Evolutionary conservation across 30 jellyfish, hydroid and myxozoan species (phyloP), one percentile per base, ranked within the genome.

Genomic region (Catostylus mosaicus): DNA sequence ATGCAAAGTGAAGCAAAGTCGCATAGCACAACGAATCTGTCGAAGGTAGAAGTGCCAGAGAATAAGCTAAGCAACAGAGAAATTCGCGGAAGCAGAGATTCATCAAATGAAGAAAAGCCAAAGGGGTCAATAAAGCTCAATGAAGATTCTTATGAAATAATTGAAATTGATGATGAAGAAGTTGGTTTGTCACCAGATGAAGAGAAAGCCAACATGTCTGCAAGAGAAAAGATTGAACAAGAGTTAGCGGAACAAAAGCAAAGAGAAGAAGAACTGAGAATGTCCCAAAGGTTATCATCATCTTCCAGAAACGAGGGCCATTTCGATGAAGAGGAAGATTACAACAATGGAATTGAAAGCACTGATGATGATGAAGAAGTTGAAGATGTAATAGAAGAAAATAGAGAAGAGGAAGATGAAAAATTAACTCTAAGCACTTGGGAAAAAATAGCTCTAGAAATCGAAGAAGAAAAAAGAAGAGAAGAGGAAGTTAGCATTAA

Each of bases 371-470:
- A 69, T 1, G 61, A 57, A 18, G 71, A 31, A 14, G 32, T 32
- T 74, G 89, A 59, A 22, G 86, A 82, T 3, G 59, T 60, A 30
- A 80, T 23, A n/a, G 77, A 34, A 1, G 30, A 36, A 0, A 76
- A 43, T 22, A 59, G 26, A 14, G 75, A 56, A 0, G 84, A 34
- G 5, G 67, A 52, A 51, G 79, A 36, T 0, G 73, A 56, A 24
- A 66, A 70, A 3, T 35, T 52, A 26, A n/a, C 66, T 1, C 26
- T 82, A 48, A 82, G 92, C 82, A 82, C 92, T 8, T 82, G 92
- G 92, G 92, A 82, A 59, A 82, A 82, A 29, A 82, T 82, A 22
- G 92, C 92, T 12, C 86, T 82, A 24, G 92, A 82, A 52, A 82
- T 82, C 6, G 92, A 82, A 51, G 92, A 82, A 38, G 92, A 82